Evolutionary conservation across 2,888 invertebrate species (phyloP), one percentile per base, ranked within the genome.

Genomic region (Matsumyia berberina): DNA sequence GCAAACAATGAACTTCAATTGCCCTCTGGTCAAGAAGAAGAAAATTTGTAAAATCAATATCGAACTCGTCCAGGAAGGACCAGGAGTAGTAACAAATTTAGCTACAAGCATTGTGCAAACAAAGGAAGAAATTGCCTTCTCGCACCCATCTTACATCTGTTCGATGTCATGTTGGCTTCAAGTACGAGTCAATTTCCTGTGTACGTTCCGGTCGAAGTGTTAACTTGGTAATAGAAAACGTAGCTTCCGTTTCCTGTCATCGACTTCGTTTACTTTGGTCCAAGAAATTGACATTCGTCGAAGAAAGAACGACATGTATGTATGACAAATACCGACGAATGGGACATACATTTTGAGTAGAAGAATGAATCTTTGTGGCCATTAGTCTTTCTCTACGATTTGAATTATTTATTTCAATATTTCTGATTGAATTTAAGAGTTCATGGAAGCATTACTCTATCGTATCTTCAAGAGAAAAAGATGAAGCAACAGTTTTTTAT

Each of bases 121-220:
- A 44, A 44, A 24, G 31, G 1, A 42, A 29, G 44, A 31, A 44
- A 44, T 60, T 15, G 42, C 8, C 42, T 17, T 7, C 12, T 3
- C 49, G 5, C 8, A 29, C 51, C 17, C 44, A 29, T 60, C 31
- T 31, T 42, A 60, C 60, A 60, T 44, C 19, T 60, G 60, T 44
- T 60, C 12, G 42, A 42, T 29, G 60, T 60, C 60, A 31, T 60
- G 60, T 42, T 60, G 29, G 42, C 15, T 6, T 7, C 7, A 29
- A 39, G 39, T 58, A 58, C 58, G 12, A 31, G 60, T 60, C 60
- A 60, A 60, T 60, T 60, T 60, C 60, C 60, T 60, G 44, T 60
- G 31, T 60, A 29, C 42, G 29, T 39, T 31, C 39, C 29, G 39
- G 60, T 44, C 19, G 44, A 44, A 44, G 60, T 60, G 60, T 60